A percentile compares a stretch with the other conserved stretches of the same genome.
These are phyloP conservation scores for Coenonympha glycerion DNA, from an alignment of 2,888 invertebrate genomes.

Conservation along the genomic window DNA sequence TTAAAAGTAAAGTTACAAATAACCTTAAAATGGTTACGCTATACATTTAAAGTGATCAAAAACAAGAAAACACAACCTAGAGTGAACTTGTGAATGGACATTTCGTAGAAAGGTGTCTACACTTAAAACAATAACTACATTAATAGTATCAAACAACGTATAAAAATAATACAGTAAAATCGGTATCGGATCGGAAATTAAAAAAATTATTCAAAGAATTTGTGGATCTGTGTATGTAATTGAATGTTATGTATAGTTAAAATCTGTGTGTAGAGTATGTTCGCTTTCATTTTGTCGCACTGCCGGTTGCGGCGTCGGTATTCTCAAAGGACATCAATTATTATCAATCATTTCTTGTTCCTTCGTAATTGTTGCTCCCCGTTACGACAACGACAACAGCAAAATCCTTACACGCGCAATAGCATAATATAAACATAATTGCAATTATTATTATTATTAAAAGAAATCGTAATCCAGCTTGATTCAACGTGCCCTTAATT, in stretches of 20 bases:
- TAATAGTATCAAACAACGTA: background rate
- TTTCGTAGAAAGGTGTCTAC: background rate
- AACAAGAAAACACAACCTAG: constrained; percentile 57
- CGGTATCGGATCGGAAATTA: background rate
- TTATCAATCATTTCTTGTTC: too few species aligned
- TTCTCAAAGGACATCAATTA: too few species aligned
- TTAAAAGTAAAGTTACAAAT: background rate
- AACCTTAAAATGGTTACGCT: background rate
- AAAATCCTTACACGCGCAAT: constrained; percentile 40
- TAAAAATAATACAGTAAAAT: background rate
- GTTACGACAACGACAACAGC: constrained; percentile 45
- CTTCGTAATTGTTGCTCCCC: background rate
- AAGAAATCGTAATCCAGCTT: constrained; percentile 28
- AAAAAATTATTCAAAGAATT: background rate
- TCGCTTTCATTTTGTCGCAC: too few species aligned
- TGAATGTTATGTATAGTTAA: too few species aligned
- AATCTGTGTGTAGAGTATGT: too few species aligned
- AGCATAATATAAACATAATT: constrained; percentile 5
- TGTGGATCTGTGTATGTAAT: too few species aligned
- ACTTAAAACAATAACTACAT: background rate
- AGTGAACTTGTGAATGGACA: constrained; percentile 47
- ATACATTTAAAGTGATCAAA: constrained; percentile 7
- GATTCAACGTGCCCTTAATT: constrained; percentile 31
- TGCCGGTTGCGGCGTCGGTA: too few species aligned
- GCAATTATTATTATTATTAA: constrained; percentile 15